Percentiles rank a stretch among this genome's conserved stretches.
phyloP scores from a whole-genome alignment of 2,888 invertebrate species.

The Brachyopa scutellaris region DNA sequence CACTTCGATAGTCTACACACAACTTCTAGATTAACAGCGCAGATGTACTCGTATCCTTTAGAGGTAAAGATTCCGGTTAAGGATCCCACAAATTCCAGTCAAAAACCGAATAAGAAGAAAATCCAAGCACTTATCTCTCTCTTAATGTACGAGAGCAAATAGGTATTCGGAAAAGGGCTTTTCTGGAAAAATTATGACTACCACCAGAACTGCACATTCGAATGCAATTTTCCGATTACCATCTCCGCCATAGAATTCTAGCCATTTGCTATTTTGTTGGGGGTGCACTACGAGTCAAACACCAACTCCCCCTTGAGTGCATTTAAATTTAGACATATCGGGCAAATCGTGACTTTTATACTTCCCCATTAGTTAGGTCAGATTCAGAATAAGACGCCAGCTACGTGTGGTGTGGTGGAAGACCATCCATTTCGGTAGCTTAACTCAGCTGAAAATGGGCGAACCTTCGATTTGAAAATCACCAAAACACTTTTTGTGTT shows the following conservation, averaged over 20 bases:
- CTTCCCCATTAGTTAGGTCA: constrained; percentile 54
- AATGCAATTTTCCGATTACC: constrained; percentile 66
- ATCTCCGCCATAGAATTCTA: too few species aligned
- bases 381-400: constrained; percentile 37
- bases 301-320: constrained; percentile 29
- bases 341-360: constrained; percentile 64
- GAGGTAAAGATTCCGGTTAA: constrained; percentile 25
- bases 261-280: constrained; percentile 3
- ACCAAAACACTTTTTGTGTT: constrained; percentile 36
- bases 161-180: too few species aligned
- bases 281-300: not conserved
- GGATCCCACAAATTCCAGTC: constrained; percentile 47
- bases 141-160: constrained; percentile 18
- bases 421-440: constrained; percentile 9
- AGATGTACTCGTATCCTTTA: constrained; percentile 8
- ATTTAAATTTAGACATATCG: constrained; percentile 70
- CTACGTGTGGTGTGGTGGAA: not conserved
- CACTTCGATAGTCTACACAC: too few species aligned
- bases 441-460: constrained; percentile 26
- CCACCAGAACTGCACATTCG: constrained; percentile 18
- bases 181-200: constrained; percentile 54
- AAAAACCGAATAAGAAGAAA: constrained; percentile 39
- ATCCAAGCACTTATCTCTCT: constrained; percentile 47
- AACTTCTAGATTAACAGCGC: not conserved
- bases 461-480: constrained; percentile 43